A percentile compares a stretch with the other conserved stretches of the same genome.
Conservation (phyloP, 2,888 invertebrate species). For the Lordiphosa fenestrarum region DNA sequence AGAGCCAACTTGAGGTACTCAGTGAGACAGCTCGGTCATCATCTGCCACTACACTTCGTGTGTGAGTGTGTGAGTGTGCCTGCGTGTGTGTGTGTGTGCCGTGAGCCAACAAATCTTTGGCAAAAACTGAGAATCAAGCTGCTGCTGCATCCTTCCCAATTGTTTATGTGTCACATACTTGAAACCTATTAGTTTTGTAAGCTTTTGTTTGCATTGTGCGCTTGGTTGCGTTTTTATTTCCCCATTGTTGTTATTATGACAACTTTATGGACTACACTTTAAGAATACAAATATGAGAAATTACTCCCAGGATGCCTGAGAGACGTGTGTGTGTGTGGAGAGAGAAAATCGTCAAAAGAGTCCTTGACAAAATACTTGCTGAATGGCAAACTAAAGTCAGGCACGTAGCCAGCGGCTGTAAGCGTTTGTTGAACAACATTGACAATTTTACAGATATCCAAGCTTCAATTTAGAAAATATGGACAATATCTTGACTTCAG, state of each 20-base stretch:
- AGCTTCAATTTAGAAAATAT: no score
- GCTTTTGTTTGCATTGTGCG: conserved; percentile 32
- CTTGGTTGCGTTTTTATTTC: conserved; percentile 27
- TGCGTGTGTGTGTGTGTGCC: conserved; percentile 24
- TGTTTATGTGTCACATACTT: conserved; percentile 37
- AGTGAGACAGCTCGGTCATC: no score
- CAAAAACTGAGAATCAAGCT: conserved; percentile 20
- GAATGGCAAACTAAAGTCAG: no score
- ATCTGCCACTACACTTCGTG: background rate
- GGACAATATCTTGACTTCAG: no score
- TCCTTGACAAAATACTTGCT: no score
- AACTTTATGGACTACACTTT: background rate
- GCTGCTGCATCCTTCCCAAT: conserved; percentile 18
- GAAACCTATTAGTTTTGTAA: conserved; percentile 31
- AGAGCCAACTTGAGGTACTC: conserved; percentile 10
- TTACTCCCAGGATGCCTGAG: no score
- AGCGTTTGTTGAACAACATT: no score
- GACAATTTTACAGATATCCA: no score
- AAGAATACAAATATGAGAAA: background rate
- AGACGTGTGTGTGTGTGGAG: no score
- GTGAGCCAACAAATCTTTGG: conserved; percentile 39
- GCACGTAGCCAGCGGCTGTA: no score
- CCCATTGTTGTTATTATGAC: conserved; percentile 7
- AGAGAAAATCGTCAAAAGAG: no score
- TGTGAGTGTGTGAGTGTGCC: conserved; percentile 9